Evolutionary conservation across 2,113 vertebrate genomes (phyloP), one percentile per base, ranked within the genome.

Genomic region (Antigone vipio): DNA sequence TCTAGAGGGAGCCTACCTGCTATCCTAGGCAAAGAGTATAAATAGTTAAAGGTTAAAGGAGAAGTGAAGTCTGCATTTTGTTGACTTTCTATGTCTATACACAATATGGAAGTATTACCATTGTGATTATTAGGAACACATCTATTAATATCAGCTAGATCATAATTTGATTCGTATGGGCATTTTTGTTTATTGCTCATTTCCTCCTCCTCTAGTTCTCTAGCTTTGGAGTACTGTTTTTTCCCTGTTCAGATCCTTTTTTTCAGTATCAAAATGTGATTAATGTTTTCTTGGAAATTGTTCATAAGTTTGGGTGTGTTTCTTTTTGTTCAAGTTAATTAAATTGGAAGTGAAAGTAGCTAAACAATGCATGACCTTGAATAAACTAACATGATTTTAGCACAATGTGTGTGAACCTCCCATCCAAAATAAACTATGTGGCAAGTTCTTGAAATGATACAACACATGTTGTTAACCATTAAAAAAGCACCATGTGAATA

Each of bases 341-440:
- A 89, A 81, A 79, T 84, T 93, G 68, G 68, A 96, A 97, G 90
- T 88, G 92, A 94, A 93, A 95, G 83, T 84, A 92, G 58, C 63
- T 92, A 92, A 96, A 96, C 95, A 96, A 95, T 97, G 63, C 21
- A 63, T 91, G 90, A 92, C 72, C 88, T 94, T 95, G 80, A 95
- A 81, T 87, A 95, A 92, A 96, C 89, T 74, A 82, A 66, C 72
- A 73, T 35, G 50, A 81, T 93, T 94, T 94, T 89, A 87, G 71
- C 83, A 92, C 64, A 96, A 92, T 93, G 24, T 90, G 47, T 84
- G 63, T 89, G 64, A 95, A 91, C 64, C 63, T 74, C 35, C 1
- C 8, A 81, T 89, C 85, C 79, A 95, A 96, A 92, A 84, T 88
- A 96, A 96, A 92, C 47, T 71, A 26, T 67, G 53, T 78, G 40